A percentile compares a stretch with the other conserved stretches of the same genome.
phyloP scores from a whole-genome alignment of 2,888 invertebrate genomes.

The Masnerella sp. region DNA sequence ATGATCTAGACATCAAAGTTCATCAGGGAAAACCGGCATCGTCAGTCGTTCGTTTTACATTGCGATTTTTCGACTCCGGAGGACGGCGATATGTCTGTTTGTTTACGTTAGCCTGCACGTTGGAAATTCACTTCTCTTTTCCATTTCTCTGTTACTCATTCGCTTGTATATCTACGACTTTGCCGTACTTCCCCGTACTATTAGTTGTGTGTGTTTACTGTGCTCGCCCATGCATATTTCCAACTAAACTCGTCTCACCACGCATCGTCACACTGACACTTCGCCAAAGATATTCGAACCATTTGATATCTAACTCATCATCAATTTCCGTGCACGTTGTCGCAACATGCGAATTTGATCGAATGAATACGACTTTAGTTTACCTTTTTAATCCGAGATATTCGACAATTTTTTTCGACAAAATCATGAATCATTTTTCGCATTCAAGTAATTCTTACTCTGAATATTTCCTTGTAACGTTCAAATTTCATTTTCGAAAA shows the following conservation, averaged over 20 bases:
- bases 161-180: slow-evolving; percentile 62
- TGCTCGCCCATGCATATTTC: slow-evolving; percentile 75
- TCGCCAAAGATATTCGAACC: slow-evolving; percentile 49
- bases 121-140: slow-evolving; percentile 66
- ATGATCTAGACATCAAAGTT: no score
- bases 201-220: slow-evolving; percentile 75
- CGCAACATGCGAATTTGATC: slow-evolving; percentile 18
- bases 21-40: no score
- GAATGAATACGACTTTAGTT: neutral
- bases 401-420: neutral
- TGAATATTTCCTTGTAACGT: no score
- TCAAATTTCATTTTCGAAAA: no score
- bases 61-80: slow-evolving; percentile 63
- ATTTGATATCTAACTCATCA: slow-evolving; percentile 45
- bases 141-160: slow-evolving; percentile 54
- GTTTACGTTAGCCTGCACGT: slow-evolving; percentile 73
- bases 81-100: slow-evolving; percentile 74
- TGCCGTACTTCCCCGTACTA: slow-evolving; percentile 70
- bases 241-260: slow-evolving; percentile 75
- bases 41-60: slow-evolving; percentile 42
- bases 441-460: no score
- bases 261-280: slow-evolving; percentile 72
- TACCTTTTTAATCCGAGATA: neutral
- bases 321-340: slow-evolving; percentile 36
- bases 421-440: no score